Evolutionary conservation across 2,888 invertebrate genomes (phyloP), one percentile per base, ranked within the genome.

Genomic region (Gandaritis pyraliata): DNA sequence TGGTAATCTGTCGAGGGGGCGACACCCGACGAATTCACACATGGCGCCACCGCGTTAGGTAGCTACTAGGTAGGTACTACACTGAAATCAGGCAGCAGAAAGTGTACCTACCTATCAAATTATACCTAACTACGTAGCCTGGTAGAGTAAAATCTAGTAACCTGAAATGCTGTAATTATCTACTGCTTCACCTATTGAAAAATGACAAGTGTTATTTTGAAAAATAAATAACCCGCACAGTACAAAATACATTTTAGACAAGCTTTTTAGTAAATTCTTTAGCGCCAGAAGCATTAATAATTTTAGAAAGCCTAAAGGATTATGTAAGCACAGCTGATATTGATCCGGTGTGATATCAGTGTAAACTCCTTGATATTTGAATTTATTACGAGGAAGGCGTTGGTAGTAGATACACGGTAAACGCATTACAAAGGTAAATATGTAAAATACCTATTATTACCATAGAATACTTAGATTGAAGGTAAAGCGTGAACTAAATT

Each of bases 1-100:
- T 85, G 85, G 78, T 83, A 82, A 88, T 86, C 82, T 81, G 73
- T 72, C 72, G 75, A 72, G 71, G 65, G 55, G 53, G 65, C 70
- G 75, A 68, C 75, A 76, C 76, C 75, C 71, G 73, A 65, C 68
- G 69, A 74, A 72, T 63, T 70, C 73, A 70, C 72, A 72, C 69
- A 72, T 54, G 13, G 16, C 16, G 43, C 46, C 53, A 45, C 48
- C 52, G 46, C 58, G 56, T 45, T 47, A 48, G 43, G 52, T 53
- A 61, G 10, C 29, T 56, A 48, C 2, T 8, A 23, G 23, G 23
- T 23, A 23, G 36, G 33, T 43, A 58, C 61, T 43, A 58, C 61
- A 58, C 68, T 63, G 53, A 54, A 61, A 59, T 64, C 60, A 15
- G 57, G 55, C 50, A 56, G 65, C 65, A 56, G 50, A 53, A 58